Percentiles rank a stretch among this genome's conserved stretches.
Evolutionary conservation across 2,113 vertebrate species (phyloP).

Genomic region (Perca flavescens): DNA sequence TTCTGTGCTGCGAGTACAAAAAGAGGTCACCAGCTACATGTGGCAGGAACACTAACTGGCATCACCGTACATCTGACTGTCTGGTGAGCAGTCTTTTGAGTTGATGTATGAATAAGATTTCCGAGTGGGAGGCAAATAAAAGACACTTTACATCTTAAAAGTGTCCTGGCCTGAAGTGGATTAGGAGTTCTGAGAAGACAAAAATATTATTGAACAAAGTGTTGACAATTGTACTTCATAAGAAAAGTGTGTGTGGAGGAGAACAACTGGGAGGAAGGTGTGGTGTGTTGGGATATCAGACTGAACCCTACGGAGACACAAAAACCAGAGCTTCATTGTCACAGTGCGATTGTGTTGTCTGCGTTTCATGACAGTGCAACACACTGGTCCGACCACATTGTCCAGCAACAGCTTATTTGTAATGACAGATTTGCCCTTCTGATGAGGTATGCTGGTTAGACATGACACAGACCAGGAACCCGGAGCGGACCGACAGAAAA

Average conservation of each 20-base stretch:
- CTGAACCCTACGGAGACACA: conserved; percentile 27
- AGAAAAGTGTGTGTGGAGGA: background rate
- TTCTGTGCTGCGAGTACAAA: background rate
- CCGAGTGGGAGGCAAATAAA: conserved; percentile 11
- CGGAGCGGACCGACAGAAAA: conserved; percentile 24
- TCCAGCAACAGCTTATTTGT: conserved; percentile 45
- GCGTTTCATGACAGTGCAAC: conserved; percentile 29
- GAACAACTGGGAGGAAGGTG: background rate
- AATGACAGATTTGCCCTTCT: conserved; percentile 68
- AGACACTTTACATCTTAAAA: background rate
- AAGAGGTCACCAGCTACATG: conserved; percentile 8
- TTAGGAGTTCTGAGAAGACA: background rate
- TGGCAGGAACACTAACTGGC: conserved; percentile 5
- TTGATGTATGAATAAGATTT: conserved; percentile 25
- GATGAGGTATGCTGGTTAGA: conserved; percentile 34
- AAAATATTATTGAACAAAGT: background rate
- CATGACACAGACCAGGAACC: conserved; percentile 36
- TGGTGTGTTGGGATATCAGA: background rate
- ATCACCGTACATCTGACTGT: background rate
- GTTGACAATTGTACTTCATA: background rate
- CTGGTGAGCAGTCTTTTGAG: background rate
- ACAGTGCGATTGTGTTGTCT: conserved; percentile 38
- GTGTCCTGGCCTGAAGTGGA: background rate
- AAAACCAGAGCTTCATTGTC: conserved; percentile 10
- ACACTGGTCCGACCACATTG: conserved; percentile 73